phyloP scores from a whole-genome alignment of 2,113 vertebrate species.

The Cricetomys ansorgei region DNA sequence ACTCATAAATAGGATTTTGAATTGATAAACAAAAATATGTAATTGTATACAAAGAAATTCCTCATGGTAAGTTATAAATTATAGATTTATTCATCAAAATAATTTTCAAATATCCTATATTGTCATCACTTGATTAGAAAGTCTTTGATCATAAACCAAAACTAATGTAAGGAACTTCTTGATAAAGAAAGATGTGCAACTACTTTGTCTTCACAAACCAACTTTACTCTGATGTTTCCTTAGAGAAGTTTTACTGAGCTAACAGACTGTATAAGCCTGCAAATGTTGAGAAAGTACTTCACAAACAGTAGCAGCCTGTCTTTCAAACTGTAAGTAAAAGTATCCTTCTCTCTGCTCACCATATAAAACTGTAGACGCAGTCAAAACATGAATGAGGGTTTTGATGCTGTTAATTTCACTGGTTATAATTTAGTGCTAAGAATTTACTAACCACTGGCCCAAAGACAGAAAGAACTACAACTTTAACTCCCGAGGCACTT shows the following conservation, averaged over 20 bases:
- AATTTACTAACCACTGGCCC: background rate
- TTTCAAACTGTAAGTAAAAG: background rate
- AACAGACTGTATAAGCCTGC: background rate
- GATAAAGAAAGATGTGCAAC: constrained; percentile 1
- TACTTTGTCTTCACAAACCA: constrained; percentile 1
- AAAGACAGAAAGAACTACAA: background rate
- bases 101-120: constrained; percentile 20
- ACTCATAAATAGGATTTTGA: background rate
- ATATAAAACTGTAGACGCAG: background rate
- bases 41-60: background rate
- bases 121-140: background rate
- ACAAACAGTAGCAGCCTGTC: background rate
- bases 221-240: constrained; percentile 1
- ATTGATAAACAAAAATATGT: background rate
- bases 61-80: background rate
- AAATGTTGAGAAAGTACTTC: background rate
- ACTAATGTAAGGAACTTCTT: constrained; percentile 4
- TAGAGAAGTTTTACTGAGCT: background rate
- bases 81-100: background rate
- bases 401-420: background rate
- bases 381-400: background rate
- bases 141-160: constrained; percentile 8
- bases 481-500: background rate
- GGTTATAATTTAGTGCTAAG: background rate
- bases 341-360: background rate